Evolutionary conservation across 1,140 invertebrate genomes (phyloP).

Genomic region (Ooceraea biroi): DNA sequence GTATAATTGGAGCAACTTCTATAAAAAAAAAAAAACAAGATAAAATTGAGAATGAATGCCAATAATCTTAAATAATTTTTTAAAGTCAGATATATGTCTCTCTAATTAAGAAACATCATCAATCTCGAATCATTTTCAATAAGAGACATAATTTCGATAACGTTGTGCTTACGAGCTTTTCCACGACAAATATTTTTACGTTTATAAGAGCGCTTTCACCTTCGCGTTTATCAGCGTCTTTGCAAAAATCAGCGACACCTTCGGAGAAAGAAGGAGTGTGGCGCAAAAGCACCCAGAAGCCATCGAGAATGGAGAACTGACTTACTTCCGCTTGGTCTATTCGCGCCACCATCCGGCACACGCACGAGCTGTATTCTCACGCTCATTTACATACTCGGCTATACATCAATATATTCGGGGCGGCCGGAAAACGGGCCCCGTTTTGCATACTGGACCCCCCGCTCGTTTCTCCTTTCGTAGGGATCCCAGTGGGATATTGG

Average conservation of each 20-base stretch:
- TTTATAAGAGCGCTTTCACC: neutral
- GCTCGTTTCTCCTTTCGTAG: slow-evolving; percentile 79
- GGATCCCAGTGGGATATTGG: slow-evolving; percentile 77
- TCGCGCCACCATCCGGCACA: slow-evolving; percentile 82
- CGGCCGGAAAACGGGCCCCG: slow-evolving; percentile 81
- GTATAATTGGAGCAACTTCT: too few species aligned
- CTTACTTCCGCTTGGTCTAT: slow-evolving; percentile 82
- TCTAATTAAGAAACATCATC: too few species aligned
- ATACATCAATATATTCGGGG: slow-evolving; percentile 85
- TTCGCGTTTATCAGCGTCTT: neutral
- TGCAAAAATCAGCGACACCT: slow-evolving; percentile 53
- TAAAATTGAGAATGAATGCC: neutral
- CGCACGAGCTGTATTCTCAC: slow-evolving; percentile 84
- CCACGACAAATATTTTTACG: neutral
- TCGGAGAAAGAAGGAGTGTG: slow-evolving; percentile 59
- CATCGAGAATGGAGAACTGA: slow-evolving; percentile 64
- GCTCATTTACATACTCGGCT: slow-evolving; percentile 84
- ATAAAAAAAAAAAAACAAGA: neutral
- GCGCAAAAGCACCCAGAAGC: slow-evolving; percentile 11
- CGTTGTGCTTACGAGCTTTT: neutral
- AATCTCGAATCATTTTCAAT: too few species aligned
- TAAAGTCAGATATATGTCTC: too few species aligned
- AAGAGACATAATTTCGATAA: neutral
- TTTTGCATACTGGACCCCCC: slow-evolving; percentile 84
- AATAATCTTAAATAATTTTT: neutral